phyloP scores from a whole-genome alignment of 2,797 vertebrate species.

The Falco biarmicus region DNA sequence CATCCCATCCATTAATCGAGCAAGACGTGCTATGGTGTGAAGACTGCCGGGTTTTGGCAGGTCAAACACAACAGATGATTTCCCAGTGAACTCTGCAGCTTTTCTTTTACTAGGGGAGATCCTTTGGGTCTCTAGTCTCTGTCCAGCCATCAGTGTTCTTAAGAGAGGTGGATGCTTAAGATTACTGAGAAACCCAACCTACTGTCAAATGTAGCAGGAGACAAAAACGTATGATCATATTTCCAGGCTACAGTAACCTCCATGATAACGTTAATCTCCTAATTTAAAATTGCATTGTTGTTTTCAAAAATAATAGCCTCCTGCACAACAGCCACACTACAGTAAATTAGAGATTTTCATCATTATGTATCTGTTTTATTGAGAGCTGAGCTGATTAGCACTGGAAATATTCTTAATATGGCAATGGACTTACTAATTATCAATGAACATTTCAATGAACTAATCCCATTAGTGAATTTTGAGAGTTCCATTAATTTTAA shows the following conservation, averaged over 20 bases:
- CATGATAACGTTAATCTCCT: not conserved
- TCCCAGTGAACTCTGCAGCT: not conserved
- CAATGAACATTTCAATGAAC: not conserved
- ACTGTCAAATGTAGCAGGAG: not conserved
- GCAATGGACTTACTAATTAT: not conserved
- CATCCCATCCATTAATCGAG: not conserved
- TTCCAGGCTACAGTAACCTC: not conserved
- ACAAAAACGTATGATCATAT: not conserved
- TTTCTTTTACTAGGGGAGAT: not conserved
- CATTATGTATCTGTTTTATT: not conserved
- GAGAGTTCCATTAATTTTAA: not conserved
- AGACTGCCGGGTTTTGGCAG: not conserved
- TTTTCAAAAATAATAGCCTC: not conserved
- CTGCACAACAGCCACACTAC: not conserved
- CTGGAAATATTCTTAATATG: not conserved
- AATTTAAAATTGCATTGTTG: not conserved
- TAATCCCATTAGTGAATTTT: not conserved
- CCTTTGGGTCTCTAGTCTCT: not conserved
- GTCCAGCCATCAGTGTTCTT: fast-evolving
- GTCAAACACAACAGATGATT: not conserved
- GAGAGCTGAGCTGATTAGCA: not conserved
- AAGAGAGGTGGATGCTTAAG: not conserved
- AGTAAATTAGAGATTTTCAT: not conserved
- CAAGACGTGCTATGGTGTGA: not conserved
- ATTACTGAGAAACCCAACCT: not conserved